A percentile compares a stretch with the other conserved stretches of the same genome.
Conservation (phyloP, 2,888 invertebrate species). For the Microdon myrmicae region DNA sequence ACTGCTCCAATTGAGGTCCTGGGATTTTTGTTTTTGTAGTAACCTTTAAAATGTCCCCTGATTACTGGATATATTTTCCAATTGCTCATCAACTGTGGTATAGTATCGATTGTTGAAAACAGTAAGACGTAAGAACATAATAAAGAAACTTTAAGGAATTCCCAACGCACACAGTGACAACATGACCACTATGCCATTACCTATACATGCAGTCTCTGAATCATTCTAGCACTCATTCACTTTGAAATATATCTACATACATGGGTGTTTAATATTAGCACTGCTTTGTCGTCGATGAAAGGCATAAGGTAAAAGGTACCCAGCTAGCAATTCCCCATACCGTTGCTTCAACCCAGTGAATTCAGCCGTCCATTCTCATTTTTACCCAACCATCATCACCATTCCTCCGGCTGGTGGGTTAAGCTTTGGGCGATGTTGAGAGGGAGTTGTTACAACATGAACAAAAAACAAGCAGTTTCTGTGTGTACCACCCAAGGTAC, state of each 20-base stretch:
- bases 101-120: conserved; percentile 45
- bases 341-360: no score
- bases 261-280: no score
- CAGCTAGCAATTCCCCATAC: not conserved
- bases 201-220: conserved; percentile 46
- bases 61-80: conserved; percentile 18
- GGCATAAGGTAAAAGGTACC: no score
- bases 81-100: conserved; percentile 16
- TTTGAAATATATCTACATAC: conserved; percentile 44
- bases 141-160: conserved; percentile 51
- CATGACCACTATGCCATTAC: conserved; percentile 32
- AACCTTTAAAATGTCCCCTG: no score
- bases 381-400: not conserved
- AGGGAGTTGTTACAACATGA: conserved; percentile 39
- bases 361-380: no score
- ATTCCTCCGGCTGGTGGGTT: not conserved
- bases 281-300: conserved; percentile 41
- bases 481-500: conserved; percentile 36
- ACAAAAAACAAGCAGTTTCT: conserved; percentile 25
- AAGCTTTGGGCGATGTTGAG: not conserved
- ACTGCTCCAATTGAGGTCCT: no score
- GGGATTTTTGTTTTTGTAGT: no score
- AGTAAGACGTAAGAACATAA: conserved; percentile 30
- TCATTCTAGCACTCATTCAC: conserved; percentile 47
- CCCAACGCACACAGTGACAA: conserved; percentile 34